Evolutionary conservation across 2,113 vertebrate species (phyloP), one percentile per base, ranked within the genome.

Genomic region (Spea bombifrons): DNA sequence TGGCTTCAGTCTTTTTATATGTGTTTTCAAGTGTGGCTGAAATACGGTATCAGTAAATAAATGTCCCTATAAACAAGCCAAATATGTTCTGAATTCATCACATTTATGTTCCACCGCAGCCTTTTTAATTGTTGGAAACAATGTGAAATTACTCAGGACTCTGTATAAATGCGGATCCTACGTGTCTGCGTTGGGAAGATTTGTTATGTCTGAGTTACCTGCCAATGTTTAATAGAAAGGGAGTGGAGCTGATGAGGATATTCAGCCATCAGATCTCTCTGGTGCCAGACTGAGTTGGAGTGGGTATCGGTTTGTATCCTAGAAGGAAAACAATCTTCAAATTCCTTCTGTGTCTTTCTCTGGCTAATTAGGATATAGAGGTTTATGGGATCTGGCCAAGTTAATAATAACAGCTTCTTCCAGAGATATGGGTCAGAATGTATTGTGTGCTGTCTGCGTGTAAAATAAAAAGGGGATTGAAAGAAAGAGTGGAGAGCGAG

Each of bases 101-200:
- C 30, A 30, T 59, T 59, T 59, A 59, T 59, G 55, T 59, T 59
- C 55, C 7, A 59, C 55, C 1, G 55, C 55, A 76, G 45, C 50
- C 15, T 59, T 59, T 12, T 59, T 59, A 12, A 13, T 12, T 69
- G 16, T 78, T 82, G 61, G 65, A 78, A 47, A 80, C 81, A 71
- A 81, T 15, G 73, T 48, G 49, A 83, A 83, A 84, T 85, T 83
- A 87, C 82, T 78, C 57, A 81, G 65, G 77, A 53, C 52, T 81
- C 66, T 81, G 67, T 78, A 74, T 68, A 79, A 68, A 47, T 49
- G 70, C 71, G 66, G 82, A 82, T 43, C 44, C 48, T 71, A 46
- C 48, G 57, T 78, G 76, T 78, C 76, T 72, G 68, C 59, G 16
- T 46, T 48, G 78, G 82, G 69, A 49, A 66, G 10, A 67, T 64